Evolutionary conservation across 2,113 vertebrate species (phyloP).

Genomic region (Eretmochelys imbricata): DNA sequence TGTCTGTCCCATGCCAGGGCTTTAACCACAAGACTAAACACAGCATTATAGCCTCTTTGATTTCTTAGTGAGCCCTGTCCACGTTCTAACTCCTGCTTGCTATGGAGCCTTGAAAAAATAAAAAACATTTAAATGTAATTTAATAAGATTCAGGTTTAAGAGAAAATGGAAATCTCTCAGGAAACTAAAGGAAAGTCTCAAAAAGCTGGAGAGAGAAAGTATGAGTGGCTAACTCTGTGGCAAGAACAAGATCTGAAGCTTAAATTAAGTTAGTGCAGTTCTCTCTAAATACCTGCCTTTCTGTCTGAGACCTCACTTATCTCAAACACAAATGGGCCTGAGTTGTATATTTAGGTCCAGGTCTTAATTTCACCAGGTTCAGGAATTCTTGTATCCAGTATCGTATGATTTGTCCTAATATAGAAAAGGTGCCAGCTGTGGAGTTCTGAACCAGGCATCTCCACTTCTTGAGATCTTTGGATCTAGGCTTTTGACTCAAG

Average conservation of each 20-base stretch:
- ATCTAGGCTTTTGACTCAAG: not conserved
- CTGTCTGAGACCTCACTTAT: not conserved
- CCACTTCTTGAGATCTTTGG: not conserved
- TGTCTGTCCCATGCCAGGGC: not conserved
- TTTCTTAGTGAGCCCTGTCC: not conserved
- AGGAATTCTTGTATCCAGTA: too few relatives aligned
- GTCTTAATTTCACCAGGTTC: not conserved
- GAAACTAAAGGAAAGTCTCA: fast-evolving
- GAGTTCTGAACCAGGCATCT: not conserved
- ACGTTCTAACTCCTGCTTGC: not conserved
- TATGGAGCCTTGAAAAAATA: not conserved
- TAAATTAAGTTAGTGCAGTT: not conserved
- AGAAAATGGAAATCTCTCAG: not conserved
- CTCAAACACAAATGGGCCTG: not conserved
- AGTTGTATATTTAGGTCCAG: not conserved
- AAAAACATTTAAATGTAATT: not conserved
- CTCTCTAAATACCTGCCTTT: not conserved
- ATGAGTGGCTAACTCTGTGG: not conserved
- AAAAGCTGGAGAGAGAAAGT: not conserved
- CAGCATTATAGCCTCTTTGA: not conserved
- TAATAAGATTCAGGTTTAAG: not conserved
- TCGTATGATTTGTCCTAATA: too few relatives aligned
- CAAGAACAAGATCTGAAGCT: not conserved
- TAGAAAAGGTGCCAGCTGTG: not conserved
- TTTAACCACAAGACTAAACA: not conserved